phyloP scores from a whole-genome alignment of 2,888 invertebrate species.

The Pelosia muscerda region DNA sequence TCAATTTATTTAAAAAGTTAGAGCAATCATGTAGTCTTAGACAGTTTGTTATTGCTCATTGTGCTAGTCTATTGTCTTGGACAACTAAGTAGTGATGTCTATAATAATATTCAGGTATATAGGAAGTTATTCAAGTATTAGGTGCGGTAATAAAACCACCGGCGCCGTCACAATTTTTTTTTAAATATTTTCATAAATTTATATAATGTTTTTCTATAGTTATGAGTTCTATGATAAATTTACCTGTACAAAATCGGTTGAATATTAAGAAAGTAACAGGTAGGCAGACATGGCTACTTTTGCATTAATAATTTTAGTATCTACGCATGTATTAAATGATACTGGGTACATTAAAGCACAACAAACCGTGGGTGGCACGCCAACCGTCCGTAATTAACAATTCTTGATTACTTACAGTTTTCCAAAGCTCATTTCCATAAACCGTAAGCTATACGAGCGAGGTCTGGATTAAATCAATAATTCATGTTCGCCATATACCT shows the following conservation, averaged over 20 bases:
- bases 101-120: not conserved
- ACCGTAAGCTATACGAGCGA: constrained; percentile 66
- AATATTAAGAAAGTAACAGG: not conserved
- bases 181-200: too few species aligned
- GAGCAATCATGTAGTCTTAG: not conserved
- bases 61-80: not conserved
- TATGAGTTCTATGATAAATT: not conserved
- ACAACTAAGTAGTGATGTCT: not conserved
- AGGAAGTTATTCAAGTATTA: too few species aligned
- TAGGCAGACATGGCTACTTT: not conserved
- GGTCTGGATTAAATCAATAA: constrained; percentile 69
- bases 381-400: constrained; percentile 63
- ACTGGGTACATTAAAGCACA: constrained; percentile 35
- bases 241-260: not conserved
- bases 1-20: not conserved
- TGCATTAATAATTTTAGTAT: not conserved
- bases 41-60: not conserved
- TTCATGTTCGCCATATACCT: constrained; percentile 59
- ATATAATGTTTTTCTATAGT: too few species aligned
- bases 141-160: too few species aligned
- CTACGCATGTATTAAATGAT: constrained; percentile 33
- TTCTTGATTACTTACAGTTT: constrained; percentile 66
- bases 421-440: constrained; percentile 72
- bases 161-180: too few species aligned
- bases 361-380: constrained; percentile 66